Evolutionary conservation across 2,888 invertebrate species (phyloP).

Genomic region (Drosophila prostipennis): DNA sequence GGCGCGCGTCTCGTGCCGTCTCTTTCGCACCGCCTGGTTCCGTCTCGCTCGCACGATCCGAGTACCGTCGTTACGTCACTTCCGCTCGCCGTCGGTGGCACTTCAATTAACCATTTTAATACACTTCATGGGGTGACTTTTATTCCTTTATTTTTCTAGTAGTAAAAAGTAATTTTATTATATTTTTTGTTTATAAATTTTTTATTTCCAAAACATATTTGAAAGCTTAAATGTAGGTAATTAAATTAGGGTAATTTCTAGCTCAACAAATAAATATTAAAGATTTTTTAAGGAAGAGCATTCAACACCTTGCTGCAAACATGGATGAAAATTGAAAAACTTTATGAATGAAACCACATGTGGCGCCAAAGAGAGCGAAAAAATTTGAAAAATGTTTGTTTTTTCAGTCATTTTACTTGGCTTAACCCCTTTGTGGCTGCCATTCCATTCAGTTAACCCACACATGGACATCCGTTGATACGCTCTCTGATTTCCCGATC

Average conservation of each 20-base stretch:
- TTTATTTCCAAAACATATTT: too few species aligned
- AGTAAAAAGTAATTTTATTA: neutral
- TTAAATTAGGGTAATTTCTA: too few species aligned
- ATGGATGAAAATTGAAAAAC: neutral
- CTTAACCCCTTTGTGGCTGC: conserved; percentile 13
- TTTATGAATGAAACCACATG: conserved; percentile 32
- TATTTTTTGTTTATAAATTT: too few species aligned
- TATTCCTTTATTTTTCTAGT: neutral
- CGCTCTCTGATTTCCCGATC: conserved; percentile 50
- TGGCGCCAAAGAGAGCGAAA: conserved; percentile 18
- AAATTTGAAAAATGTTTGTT: neutral
- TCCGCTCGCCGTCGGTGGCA: neutral
- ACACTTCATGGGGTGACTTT: neutral
- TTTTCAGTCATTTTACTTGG: conserved; percentile 12
- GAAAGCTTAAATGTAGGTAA: too few species aligned
- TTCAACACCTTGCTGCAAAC: neutral
- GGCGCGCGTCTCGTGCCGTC: conserved; percentile 27
- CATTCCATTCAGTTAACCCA: conserved; percentile 5
- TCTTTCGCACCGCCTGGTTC: neutral
- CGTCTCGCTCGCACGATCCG: neutral
- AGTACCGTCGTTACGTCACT: conserved; percentile 16
- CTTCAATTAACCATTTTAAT: neutral
- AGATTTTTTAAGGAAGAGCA: neutral
- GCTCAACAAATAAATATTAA: too few species aligned
- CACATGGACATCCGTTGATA: conserved; percentile 39